Conservation (phyloP, 2,888 invertebrate genomes). For the Leptinotarsa rubiginosa region DNA sequence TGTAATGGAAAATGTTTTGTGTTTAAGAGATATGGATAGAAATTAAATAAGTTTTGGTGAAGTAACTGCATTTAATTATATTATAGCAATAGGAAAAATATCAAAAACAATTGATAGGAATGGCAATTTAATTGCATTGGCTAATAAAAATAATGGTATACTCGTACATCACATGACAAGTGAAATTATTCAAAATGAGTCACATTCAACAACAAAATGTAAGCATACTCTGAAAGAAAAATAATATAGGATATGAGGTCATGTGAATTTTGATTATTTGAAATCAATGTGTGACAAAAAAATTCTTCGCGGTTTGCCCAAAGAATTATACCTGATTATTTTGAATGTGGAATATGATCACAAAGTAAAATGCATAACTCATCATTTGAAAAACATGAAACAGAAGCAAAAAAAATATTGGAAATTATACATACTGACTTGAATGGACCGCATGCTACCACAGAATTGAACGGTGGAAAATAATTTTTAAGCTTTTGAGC, state of each 20-base stretch:
- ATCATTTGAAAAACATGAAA: slow-evolving; percentile 48
- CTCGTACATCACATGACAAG: no score
- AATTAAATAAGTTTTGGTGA: no score
- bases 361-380: slow-evolving; percentile 52
- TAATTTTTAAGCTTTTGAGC: slow-evolving; percentile 43
- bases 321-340: slow-evolving; percentile 42
- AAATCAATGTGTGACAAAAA: slow-evolving; percentile 43
- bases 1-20: no score
- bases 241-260: slow-evolving; percentile 47
- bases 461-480: slow-evolving; percentile 41
- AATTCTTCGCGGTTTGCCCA: slow-evolving; percentile 41
- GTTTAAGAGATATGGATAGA: no score
- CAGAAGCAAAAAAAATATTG: slow-evolving; percentile 44
- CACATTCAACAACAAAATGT: background rate
- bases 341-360: slow-evolving; percentile 49
- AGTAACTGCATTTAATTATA: no score
- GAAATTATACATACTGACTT: slow-evolving; percentile 50
- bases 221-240: slow-evolving; percentile 47
- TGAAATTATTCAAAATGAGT: background rate
- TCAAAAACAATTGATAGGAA: no score
- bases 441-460: slow-evolving; percentile 43
- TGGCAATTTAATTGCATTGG: no score
- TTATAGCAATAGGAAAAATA: no score
- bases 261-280: slow-evolving; percentile 50
- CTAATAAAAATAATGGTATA: no score